A percentile compares a stretch with the other conserved stretches of the same genome.
Evolutionary conservation across 37 sponge, comb jelly and placozoan genomes (phyloP).

Genomic region (Lycopodina hypogea): DNA sequence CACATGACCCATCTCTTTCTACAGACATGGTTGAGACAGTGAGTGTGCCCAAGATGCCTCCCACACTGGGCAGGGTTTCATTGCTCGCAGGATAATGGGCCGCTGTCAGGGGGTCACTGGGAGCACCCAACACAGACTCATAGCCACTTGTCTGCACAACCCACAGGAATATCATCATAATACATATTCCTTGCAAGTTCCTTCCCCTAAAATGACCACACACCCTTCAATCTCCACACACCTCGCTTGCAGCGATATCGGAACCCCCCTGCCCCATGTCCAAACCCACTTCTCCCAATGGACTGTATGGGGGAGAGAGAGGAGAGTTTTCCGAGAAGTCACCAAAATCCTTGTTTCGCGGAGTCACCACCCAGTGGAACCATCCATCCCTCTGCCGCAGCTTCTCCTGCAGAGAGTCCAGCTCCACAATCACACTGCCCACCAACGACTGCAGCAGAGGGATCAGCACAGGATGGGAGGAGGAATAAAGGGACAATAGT

Average conservation of each 20-base stretch:
- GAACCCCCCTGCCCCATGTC: neutral
- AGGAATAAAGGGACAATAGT: neutral
- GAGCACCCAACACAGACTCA: conserved; percentile 10
- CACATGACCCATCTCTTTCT: neutral
- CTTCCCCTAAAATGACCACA: neutral
- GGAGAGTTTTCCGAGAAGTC: neutral
- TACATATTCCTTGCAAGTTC: neutral
- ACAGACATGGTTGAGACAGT: neutral
- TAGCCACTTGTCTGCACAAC: conserved; percentile 27
- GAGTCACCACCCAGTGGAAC: conserved; percentile 64
- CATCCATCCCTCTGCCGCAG: conserved; percentile 76
- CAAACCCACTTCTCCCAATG: neutral
- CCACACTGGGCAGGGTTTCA: neutral
- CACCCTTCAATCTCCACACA: neutral
- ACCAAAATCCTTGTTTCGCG: neutral
- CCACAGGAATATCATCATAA: neutral
- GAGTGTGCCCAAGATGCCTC: neutral
- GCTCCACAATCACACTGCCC: conserved; percentile 23
- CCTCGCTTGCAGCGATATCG: neutral
- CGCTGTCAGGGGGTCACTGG: neutral
- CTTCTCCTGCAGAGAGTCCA: conserved; percentile 26
- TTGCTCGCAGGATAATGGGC: neutral
- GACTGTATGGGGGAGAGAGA: neutral
- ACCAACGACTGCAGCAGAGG: conserved; percentile 9
- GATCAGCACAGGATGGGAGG: neutral